Evolutionary conservation across 2,888 invertebrate genomes (phyloP).

Genomic region (Salpingus planirostris): DNA sequence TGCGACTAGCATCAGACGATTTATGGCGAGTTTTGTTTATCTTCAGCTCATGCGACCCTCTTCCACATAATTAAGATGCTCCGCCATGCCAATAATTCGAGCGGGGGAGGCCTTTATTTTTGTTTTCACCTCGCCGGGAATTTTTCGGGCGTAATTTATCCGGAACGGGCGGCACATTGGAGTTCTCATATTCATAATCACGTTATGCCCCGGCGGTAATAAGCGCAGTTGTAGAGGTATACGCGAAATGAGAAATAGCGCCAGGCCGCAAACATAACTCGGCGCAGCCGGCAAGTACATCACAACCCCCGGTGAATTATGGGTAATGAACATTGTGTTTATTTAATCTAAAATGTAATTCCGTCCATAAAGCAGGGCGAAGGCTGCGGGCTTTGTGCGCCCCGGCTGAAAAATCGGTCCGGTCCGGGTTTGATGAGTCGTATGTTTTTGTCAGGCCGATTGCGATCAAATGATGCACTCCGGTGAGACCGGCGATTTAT

Average conservation of each 20-base stretch:
- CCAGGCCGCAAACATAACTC: slow-evolving; percentile 38
- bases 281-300: slow-evolving; percentile 35
- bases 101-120: no score
- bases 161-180: slow-evolving; percentile 14
- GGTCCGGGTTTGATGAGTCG: background rate
- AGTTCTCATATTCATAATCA: slow-evolving; percentile 41
- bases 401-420: background rate
- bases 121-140: no score
- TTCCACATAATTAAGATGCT: no score
- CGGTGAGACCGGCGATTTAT: no score
- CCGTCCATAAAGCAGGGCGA: slow-evolving; percentile 28
- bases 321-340: slow-evolving; percentile 41
- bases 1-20: no score
- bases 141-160: no score
- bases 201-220: slow-evolving; percentile 36
- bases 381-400: slow-evolving; percentile 5
- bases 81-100: no score
- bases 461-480: background rate
- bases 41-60: no score
- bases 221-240: slow-evolving; percentile 39
- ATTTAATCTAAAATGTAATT: slow-evolving; percentile 39
- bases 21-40: no score
- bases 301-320: slow-evolving; percentile 37
- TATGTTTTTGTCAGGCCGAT: background rate
- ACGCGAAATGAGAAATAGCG: slow-evolving; percentile 40